These are phyloP conservation scores for Arrhopalites spinosus DNA, from an alignment of 2,888 invertebrate species.

Conservation along the genomic window DNA sequence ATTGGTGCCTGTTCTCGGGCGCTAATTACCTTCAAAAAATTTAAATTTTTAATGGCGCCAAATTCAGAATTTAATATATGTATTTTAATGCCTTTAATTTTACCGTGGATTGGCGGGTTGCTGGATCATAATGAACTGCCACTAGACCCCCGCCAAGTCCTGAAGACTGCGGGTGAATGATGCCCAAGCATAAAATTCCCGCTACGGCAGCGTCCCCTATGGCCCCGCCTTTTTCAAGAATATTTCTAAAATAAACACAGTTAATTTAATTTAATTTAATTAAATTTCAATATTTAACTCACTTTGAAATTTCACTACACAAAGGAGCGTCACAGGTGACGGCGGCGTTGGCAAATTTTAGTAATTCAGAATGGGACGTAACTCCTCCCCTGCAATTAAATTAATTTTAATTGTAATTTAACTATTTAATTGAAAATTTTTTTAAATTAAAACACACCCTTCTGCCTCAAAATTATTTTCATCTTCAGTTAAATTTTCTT, in stretches of 20 bases:
- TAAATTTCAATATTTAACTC: background rate
- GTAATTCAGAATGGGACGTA: too few relatives aligned
- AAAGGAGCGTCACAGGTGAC: background rate
- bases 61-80: too few relatives aligned
- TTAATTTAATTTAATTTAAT: background rate
- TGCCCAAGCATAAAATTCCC: background rate
- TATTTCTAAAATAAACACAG: background rate
- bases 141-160: background rate
- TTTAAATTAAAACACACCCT: too few relatives aligned
- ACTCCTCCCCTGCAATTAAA: too few relatives aligned
- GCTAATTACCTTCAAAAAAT: constrained; percentile 39
- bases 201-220: background rate
- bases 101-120: background rate
- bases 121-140: background rate
- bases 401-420: too few relatives aligned
- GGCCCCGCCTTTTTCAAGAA: background rate
- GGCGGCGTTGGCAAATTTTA: background rate
- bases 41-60: too few relatives aligned
- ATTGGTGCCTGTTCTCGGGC: constrained; percentile 63
- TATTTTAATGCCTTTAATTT: too few relatives aligned
- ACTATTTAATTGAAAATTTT: too few relatives aligned
- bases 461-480: too few relatives aligned
- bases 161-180: background rate
- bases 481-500: too few relatives aligned
- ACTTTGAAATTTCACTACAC: background rate